Percentiles rank a stretch among this genome's conserved stretches.
phyloP scores from a whole-genome alignment of 2,113 vertebrate genomes.

The Ornithorhynchus anatinus region DNA sequence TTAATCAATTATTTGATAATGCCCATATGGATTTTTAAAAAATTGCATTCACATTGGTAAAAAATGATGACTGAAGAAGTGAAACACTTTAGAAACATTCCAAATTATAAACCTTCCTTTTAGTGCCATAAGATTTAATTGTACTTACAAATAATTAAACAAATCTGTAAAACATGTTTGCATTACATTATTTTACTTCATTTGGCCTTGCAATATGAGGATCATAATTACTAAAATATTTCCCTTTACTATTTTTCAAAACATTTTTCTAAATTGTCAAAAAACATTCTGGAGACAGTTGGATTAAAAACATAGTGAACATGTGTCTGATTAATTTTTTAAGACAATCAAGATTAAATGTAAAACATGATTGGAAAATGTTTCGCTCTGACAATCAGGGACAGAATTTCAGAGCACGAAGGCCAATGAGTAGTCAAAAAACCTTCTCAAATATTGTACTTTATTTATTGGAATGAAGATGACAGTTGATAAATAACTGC shows the following conservation, averaged over 20 bases:
- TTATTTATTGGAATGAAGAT: background rate
- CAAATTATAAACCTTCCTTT: conserved; percentile 35
- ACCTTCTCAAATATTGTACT: conserved; percentile 25
- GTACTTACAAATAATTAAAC: conserved; percentile 72
- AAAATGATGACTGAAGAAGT: conserved; percentile 9
- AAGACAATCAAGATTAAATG: conserved; percentile 70
- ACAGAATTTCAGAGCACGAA: conserved; percentile 27
- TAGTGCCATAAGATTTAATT: conserved; percentile 46
- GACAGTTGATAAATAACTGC: background rate
- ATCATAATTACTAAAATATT: conserved; percentile 74
- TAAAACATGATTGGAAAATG: conserved; percentile 42
- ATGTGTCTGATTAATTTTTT: conserved; percentile 79
- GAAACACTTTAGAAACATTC: conserved; percentile 32
- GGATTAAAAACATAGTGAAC: conserved; percentile 65
- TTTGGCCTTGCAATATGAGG: conserved; percentile 58
- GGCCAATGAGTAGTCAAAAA: background rate
- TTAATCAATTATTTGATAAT: background rate
- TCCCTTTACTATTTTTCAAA: conserved; percentile 72
- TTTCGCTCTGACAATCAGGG: conserved; percentile 16
- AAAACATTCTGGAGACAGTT: conserved; percentile 71
- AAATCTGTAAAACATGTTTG: conserved; percentile 68
- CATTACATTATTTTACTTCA: conserved; percentile 63
- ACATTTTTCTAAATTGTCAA: conserved; percentile 71
- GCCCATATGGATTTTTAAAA: conserved; percentile 5
- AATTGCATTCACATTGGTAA: background rate